Evolutionary conservation across 2,113 vertebrate genomes (phyloP).

Genomic region (Muscicapa adusta): DNA sequence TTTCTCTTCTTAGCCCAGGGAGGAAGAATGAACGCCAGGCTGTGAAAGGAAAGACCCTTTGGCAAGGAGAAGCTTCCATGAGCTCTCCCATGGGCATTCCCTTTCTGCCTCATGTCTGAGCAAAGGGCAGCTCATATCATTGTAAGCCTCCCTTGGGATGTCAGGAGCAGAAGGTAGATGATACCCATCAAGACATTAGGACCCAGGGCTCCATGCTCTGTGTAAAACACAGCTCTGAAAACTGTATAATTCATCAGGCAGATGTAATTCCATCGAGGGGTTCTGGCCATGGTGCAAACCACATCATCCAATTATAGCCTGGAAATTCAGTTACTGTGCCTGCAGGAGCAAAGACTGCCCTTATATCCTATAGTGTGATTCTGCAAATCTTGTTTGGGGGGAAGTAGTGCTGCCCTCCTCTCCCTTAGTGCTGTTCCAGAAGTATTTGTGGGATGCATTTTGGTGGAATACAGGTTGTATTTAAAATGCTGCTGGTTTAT

Average conservation of each 20-base stretch:
- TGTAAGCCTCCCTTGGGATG: background rate
- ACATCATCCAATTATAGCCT: conserved; percentile 37
- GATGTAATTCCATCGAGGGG: conserved; percentile 33
- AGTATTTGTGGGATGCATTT: background rate
- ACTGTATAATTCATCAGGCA: conserved; percentile 16
- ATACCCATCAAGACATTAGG: background rate
- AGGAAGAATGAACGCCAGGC: rapidly evolving
- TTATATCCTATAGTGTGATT: background rate
- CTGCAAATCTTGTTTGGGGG: background rate
- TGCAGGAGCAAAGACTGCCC: conserved; percentile 3
- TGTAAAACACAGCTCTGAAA: conserved; percentile 23
- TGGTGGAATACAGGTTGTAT: background rate
- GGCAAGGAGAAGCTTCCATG: background rate
- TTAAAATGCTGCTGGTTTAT: background rate
- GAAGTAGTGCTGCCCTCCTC: background rate
- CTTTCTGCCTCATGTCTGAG: background rate
- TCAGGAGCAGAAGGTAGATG: background rate
- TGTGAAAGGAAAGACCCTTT: background rate
- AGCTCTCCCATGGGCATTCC: background rate
- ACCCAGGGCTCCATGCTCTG: background rate
- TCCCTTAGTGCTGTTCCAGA: background rate
- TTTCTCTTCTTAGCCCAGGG: rapidly evolving
- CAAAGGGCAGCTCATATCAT: background rate
- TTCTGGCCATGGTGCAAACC: conserved; percentile 48
- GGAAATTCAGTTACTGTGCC: conserved; percentile 38